phyloP scores from a whole-genome alignment of 1,140 invertebrate genomes.

The Ceratina australensis region DNA sequence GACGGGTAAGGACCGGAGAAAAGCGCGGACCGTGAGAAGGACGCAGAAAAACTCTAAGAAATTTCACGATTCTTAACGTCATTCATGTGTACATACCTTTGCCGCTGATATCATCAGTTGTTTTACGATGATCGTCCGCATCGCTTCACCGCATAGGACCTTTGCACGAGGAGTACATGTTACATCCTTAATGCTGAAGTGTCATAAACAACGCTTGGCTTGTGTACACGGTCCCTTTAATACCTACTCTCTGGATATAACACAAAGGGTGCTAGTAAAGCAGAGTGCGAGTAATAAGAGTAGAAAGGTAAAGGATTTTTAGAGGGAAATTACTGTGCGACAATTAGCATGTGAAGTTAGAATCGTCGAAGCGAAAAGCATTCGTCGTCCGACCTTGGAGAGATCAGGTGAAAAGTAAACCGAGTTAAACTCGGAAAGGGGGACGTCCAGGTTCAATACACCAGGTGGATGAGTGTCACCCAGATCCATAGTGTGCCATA shows the following conservation, averaged over 20 bases:
- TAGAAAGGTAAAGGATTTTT: too few species aligned
- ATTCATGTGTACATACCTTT: too few species aligned
- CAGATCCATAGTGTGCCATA: constrained; percentile 12
- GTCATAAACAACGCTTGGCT: too few species aligned
- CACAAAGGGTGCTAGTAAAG: too few species aligned
- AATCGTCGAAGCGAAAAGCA: constrained; percentile 13
- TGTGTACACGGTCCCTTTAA: too few species aligned
- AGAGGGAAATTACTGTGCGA: neutral
- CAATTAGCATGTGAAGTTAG: neutral
- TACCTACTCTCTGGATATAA: too few species aligned
- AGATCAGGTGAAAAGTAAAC: constrained; percentile 45
- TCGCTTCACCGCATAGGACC: too few species aligned
- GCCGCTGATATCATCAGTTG: neutral
- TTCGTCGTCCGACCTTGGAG: constrained; percentile 26
- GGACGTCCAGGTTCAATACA: constrained; percentile 34
- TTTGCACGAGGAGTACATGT: too few species aligned
- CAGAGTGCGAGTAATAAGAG: too few species aligned
- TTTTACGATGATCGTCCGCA: neutral
- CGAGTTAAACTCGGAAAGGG: constrained; percentile 23
- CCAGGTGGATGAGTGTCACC: constrained; percentile 38
- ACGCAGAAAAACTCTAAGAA: constrained; percentile 43
- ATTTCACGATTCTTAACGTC: constrained; percentile 11
- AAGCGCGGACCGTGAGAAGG: constrained; percentile 13
- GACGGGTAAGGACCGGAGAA: constrained; percentile 9
- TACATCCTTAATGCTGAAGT: too few species aligned